Base-by-base conservation (phyloP, 1,140 invertebrate genomes). In the Hylyphantes graminicola region DNA sequence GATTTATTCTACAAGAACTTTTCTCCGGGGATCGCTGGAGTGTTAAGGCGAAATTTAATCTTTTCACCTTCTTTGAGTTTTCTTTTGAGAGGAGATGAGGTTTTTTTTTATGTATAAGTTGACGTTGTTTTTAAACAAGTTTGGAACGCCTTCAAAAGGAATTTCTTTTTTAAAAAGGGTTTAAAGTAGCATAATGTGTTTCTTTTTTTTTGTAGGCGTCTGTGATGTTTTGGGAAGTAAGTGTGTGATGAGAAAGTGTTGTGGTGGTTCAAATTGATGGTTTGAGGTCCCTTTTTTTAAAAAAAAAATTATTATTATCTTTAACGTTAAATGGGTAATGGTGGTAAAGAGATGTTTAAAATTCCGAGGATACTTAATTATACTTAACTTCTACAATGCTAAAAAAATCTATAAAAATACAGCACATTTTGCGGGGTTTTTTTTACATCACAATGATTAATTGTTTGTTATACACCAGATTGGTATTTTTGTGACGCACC, bases 1-100 rank as follows among this genome's bases (percentile, higher is more conserved):
- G 35, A 70, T 80, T 80, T 80, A 80, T 80, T 80, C 77, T 65
- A 70, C 68, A 80, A 80, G 77, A 35, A 35, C 68, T 70, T 54
- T 17, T 70, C 50, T 70, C 67, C 15, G 9, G 21, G 35, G 74
- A 63, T 63, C 19, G 17, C 74, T 76, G 59, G 59, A 76, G 74
- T 61, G 74, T 51, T 17, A 51, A 63, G 57, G 35, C 51, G 19
- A 48, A 64, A 76, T 76, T 76, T 51, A 63, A 76, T 63, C 57
- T 76, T 55, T 76, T 76, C 48, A 50, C 57, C 35, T 64, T 8
- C 50, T 70, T n/a, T 13, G 11, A 13, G 11, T 6, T 67, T 67
- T 67, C 10, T 17, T 19, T 51, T 70, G 17, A 35, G 35, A 35
- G 35, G 35, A 35, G 35, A 35, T 35, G 35, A 35, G 50, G 10